A percentile compares a stretch with the other conserved stretches of the same genome.
Evolutionary conservation across 2,888 invertebrate genomes (phyloP).

Genomic region (Phyllotreta striolata): DNA sequence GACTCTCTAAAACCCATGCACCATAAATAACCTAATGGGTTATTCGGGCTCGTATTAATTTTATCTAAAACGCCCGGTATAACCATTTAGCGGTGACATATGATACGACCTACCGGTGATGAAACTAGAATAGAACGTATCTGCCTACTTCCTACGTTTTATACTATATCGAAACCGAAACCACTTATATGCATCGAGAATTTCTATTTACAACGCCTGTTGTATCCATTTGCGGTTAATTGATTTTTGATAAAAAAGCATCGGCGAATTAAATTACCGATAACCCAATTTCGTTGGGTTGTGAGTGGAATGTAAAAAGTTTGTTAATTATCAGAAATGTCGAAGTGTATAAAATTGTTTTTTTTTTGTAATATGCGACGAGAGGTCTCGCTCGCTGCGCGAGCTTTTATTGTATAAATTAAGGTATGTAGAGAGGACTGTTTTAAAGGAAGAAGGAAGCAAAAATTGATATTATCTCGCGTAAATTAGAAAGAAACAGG

Average conservation of each 20-base stretch:
- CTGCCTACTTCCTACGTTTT: conserved; percentile 19
- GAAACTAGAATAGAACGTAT: conserved; percentile 10
- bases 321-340: no score
- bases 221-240: conserved; percentile 16
- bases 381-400: no score
- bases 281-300: conserved; percentile 24
- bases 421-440: no score
- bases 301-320: no score
- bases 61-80: conserved; percentile 9
- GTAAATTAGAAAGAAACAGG: no score
- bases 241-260: conserved; percentile 23
- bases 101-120: conserved; percentile 22
- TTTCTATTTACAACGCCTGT: conserved; percentile 19
- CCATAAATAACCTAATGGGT: conserved; percentile 18
- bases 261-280: conserved; percentile 7
- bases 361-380: no score
- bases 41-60: conserved; percentile 12
- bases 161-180: conserved; percentile 13
- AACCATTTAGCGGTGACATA: conserved; percentile 22
- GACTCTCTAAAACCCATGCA: conserved; percentile 3
- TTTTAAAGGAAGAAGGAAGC: no score
- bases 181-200: conserved; percentile 8
- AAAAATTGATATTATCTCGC: no score
- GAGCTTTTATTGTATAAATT: no score
- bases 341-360: neutral